Base-by-base conservation (phyloP, 2,113 vertebrate species). In the Leptosomus discolor region DNA sequence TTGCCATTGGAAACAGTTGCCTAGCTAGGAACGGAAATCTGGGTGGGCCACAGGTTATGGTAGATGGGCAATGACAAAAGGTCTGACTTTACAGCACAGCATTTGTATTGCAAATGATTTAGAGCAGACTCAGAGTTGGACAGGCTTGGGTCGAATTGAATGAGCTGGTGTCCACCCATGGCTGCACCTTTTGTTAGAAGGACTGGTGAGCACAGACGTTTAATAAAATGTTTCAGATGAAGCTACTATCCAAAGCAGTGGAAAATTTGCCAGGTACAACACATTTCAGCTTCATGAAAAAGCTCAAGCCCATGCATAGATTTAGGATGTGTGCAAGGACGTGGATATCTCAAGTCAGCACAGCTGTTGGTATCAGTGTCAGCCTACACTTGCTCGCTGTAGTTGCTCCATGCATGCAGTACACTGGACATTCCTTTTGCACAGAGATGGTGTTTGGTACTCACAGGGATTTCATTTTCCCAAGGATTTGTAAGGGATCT, bases 1-100 rank as follows among this genome's bases (percentile, higher is more conserved):
- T 89, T 81, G 87, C 86, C 56, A 30, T 17, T 87, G 89, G 76
- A 94, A 96, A 58, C 41, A 71, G 73, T 94, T 84, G 56, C 76
- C 78, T 87, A 54, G 80, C 46, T 75, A 75, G 84, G 60, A 81
- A 75, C 73, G 64, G 87, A 91, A 96, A 54, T 71, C 84, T 75
- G 77, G 51, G 80, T 81, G 77, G 89, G 80, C 77, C 93, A 48
- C 64, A 78, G 43, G 80, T 92, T 94, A 78, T 94, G 94, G 95
- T 87, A 78, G 84, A 68, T 78, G 84, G 80, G 68, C 93, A 97
- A 71, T 32, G 86, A 96, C 95, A 96, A 96, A 96, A 94, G 94
- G 43, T 70, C 60, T 94, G 77, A 84, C 51, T 91, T 87, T 48
- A 34, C 18, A 39, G 81, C 43, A 39, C 64, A 78, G 71, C 57